phyloP scores from a whole-genome alignment of 2,113 vertebrate genomes.

The Menidia beryllina region DNA sequence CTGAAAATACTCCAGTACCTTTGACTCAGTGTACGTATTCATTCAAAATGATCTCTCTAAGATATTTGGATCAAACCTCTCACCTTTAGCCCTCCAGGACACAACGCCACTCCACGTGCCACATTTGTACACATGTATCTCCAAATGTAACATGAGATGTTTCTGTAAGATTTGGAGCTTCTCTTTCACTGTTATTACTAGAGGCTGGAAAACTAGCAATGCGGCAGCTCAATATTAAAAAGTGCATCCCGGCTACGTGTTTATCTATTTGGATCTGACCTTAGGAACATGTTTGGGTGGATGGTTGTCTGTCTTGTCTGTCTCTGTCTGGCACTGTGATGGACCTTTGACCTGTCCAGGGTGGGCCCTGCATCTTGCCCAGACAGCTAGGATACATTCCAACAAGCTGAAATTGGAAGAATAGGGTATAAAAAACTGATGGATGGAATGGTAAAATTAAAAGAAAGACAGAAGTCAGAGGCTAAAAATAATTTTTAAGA shows the following conservation, averaged over 20 bases:
- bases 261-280: no score
- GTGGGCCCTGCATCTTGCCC: no score
- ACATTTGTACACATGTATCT: not conserved
- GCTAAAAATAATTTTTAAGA: no score
- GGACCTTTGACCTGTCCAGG: conserved; percentile 14
- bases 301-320: no score
- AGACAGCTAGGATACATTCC: no score
- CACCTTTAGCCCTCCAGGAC: not conserved
- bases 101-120: no score
- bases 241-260: not conserved
- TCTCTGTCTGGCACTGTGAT: not conserved
- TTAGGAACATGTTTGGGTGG: no score
- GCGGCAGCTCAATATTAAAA: not conserved
- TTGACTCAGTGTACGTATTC: not conserved
- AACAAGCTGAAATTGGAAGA: no score
- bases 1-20: not conserved
- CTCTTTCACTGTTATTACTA: not conserved
- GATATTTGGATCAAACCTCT: not conserved
- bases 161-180: not conserved
- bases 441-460: no score
- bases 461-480: no score
- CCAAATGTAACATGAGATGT: no score
- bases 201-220: not conserved
- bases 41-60: not conserved
- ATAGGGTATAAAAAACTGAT: no score